phyloP scores from a whole-genome alignment of 2,797 vertebrate species.

The Tarsius wallacei region DNA sequence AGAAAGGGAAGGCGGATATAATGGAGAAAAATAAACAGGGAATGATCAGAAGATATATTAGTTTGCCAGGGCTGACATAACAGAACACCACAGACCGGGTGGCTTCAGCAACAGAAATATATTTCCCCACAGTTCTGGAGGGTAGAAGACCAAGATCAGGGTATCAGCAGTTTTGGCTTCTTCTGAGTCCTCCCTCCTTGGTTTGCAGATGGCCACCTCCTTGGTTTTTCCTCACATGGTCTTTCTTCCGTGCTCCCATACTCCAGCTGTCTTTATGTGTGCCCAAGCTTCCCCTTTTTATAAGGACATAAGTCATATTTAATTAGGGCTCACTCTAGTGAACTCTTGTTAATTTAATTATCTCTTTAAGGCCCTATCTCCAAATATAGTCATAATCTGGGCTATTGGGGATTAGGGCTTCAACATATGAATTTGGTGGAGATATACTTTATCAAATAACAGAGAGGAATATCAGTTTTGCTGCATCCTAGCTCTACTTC shows the following conservation, averaged over 20 bases:
- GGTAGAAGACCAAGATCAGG: background rate
- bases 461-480: background rate
- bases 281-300: background rate
- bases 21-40: background rate
- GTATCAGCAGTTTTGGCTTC: background rate
- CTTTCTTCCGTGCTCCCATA: background rate
- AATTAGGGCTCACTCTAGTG: background rate
- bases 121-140: background rate
- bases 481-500: fast-evolving
- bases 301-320: background rate
- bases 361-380: background rate
- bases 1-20: background rate
- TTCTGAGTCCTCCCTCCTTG: background rate
- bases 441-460: background rate
- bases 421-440: background rate
- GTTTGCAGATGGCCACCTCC: background rate
- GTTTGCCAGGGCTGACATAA: background rate
- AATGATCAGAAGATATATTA: background rate
- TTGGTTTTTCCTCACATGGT: background rate
- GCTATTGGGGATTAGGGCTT: background rate
- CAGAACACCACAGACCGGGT: background rate
- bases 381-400: background rate
- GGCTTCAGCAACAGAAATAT: background rate
- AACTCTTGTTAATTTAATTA: background rate
- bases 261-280: background rate